Percentiles rank a stretch among this genome's conserved stretches.
Conservation (phyloP, 2,113 vertebrate genomes). For the Leptocoma aspasia region DNA sequence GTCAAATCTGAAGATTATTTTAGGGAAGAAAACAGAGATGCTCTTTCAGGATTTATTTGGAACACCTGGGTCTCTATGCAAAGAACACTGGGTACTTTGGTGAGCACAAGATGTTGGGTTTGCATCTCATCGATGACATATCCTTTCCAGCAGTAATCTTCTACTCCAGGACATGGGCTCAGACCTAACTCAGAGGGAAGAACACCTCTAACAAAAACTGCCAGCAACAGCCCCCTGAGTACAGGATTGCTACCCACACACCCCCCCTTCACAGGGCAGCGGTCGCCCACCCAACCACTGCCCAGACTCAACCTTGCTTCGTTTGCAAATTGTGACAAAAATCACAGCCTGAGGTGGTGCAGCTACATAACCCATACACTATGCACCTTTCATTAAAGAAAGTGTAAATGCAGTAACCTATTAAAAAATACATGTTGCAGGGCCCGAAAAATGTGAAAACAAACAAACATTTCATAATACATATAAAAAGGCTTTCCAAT, state of each 20-base stretch:
- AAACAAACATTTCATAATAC: constrained; percentile 47
- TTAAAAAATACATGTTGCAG: constrained; percentile 5
- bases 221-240: background rate
- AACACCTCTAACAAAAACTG: background rate
- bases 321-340: background rate
- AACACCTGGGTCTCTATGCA: background rate
- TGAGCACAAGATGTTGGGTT: background rate
- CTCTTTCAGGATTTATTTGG: background rate
- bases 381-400: constrained; percentile 1
- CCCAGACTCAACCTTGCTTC: background rate
- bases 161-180: background rate
- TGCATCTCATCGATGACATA: background rate
- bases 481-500: constrained; percentile 36
- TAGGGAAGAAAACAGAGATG: background rate
- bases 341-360: background rate
- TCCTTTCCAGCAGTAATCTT: background rate
- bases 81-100: background rate
- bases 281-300: background rate
- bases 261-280: background rate
- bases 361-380: background rate
- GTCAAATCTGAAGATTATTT: background rate
- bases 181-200: background rate
- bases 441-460: constrained; percentile 26
- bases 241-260: background rate
- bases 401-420: background rate